Evolutionary conservation across 2,797 vertebrate species (phyloP).

Genomic region (Leuciscus waleckii): DNA sequence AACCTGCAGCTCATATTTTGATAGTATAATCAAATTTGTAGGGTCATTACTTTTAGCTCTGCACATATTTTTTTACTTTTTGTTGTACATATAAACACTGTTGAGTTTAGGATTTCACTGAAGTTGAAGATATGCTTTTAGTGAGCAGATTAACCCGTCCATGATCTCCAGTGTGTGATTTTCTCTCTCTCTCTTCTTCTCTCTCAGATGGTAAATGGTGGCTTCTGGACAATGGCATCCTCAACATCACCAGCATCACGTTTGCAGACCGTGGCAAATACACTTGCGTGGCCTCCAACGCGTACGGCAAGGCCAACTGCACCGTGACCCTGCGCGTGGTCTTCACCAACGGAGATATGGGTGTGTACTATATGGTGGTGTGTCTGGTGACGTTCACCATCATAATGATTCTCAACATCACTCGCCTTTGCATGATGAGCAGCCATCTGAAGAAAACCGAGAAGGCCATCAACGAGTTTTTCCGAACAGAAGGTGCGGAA

Average conservation of each 20-base stretch:
- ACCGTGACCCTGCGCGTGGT: slow-evolving; percentile 93
- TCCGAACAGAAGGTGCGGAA: slow-evolving; percentile 97
- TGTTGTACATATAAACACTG: background rate
- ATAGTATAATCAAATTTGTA: background rate
- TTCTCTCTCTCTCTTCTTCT: slow-evolving; percentile 16
- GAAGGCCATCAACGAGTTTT: slow-evolving; percentile 98
- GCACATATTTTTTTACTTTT: background rate
- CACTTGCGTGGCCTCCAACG: slow-evolving; percentile 90
- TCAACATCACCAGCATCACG: slow-evolving; percentile 92
- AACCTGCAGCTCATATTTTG: background rate
- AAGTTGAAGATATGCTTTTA: background rate
- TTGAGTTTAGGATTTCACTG: background rate
- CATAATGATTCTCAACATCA: slow-evolving; percentile 94
- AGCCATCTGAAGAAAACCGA: slow-evolving; percentile 99
- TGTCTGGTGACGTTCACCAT: slow-evolving; percentile 96
- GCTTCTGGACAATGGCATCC: slow-evolving; percentile 83
- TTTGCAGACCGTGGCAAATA: slow-evolving; percentile 97
- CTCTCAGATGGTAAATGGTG: slow-evolving; percentile 85
- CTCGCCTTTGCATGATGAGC: slow-evolving; percentile 99
- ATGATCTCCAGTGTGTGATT: no score
- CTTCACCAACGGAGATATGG: slow-evolving; percentile 94
- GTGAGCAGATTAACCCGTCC: background rate
- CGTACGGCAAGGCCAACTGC: slow-evolving; percentile 86
- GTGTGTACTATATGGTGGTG: slow-evolving; percentile 97
- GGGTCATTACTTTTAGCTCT: background rate